phyloP scores from a whole-genome alignment of 2,113 vertebrate genomes.

The Myiopsitta monachus region DNA sequence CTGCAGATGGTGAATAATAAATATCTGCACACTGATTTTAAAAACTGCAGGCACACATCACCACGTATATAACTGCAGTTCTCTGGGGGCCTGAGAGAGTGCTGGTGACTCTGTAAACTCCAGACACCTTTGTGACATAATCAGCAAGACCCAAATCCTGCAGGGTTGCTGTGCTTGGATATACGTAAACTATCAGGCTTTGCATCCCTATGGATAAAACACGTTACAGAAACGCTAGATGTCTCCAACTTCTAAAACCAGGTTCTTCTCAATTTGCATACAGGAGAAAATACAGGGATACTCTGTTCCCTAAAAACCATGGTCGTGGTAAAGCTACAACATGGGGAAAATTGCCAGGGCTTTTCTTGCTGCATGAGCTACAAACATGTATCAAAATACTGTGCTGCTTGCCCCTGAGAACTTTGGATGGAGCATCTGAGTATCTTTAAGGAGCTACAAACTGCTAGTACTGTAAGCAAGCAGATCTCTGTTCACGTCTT shows the following conservation, averaged over 20 bases:
- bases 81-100: background rate
- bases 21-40: background rate
- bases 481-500: background rate
- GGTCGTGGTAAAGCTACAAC: background rate
- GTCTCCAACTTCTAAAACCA: background rate
- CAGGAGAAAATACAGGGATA: background rate
- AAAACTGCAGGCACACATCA: background rate
- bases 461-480: background rate
- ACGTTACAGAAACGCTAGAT: background rate
- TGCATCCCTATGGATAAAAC: background rate
- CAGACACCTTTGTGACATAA: background rate
- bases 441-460: background rate
- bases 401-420: background rate
- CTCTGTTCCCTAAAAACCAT: background rate
- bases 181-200: background rate
- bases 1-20: conserved; percentile 4
- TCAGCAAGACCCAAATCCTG: background rate
- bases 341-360: background rate
- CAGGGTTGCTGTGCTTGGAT: background rate
- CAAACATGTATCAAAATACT: background rate
- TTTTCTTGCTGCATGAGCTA: background rate
- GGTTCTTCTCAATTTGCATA: background rate
- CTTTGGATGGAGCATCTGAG: background rate
- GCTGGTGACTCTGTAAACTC: background rate
- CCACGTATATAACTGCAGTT: background rate